Evolutionary conservation across 2,113 vertebrate species (phyloP).

Genomic region (Setophaga kirtlandii): DNA sequence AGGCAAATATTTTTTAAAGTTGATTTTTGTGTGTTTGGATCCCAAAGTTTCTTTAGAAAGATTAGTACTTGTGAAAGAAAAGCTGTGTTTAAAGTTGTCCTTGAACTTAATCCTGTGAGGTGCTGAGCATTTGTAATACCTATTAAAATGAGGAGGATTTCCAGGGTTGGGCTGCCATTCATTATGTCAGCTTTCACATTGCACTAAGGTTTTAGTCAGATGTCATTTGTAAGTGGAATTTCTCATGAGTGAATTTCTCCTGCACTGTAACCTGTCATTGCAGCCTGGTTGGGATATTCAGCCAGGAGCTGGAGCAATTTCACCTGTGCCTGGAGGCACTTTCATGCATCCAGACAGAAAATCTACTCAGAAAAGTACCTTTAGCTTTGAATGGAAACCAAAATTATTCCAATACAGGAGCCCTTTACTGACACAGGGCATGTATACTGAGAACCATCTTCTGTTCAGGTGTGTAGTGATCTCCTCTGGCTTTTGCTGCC

Average conservation of each 20-base stretch:
- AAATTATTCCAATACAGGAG: background rate
- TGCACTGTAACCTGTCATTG: background rate
- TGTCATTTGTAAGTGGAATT: background rate
- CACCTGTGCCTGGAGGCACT: background rate
- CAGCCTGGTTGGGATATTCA: background rate
- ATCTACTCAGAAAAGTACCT: background rate
- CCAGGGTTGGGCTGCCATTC: background rate
- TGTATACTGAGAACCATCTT: background rate
- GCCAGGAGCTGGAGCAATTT: background rate
- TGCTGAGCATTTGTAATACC: background rate
- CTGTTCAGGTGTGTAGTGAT: background rate
- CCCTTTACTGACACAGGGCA: background rate
- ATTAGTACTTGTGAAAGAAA: background rate
- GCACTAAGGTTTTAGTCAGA: background rate
- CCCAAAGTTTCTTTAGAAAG: background rate
- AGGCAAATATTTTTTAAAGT: background rate
- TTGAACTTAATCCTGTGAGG: background rate
- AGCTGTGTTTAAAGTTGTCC: background rate
- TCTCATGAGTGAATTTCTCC: background rate
- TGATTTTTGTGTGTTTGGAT: background rate
- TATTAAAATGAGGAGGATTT: conserved; percentile 16
- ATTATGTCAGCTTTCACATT: background rate
- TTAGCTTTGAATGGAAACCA: background rate
- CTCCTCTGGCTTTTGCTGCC: conserved; percentile 17
- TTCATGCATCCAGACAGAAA: background rate